phyloP scores from a whole-genome alignment of 2,113 vertebrate species.

The Rhea americana region DNA sequence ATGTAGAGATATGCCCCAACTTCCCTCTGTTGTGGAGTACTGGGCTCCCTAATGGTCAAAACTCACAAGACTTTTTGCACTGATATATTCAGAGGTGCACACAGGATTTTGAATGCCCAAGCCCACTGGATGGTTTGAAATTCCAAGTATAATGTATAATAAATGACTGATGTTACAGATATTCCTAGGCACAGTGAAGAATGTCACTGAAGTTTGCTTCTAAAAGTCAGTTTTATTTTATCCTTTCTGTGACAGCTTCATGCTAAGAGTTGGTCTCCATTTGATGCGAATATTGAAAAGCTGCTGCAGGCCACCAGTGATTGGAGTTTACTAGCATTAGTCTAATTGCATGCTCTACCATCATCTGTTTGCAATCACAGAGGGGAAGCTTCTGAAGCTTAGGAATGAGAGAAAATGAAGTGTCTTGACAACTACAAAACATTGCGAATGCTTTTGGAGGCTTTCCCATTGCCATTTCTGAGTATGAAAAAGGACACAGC shows the following conservation, averaged over 20 bases:
- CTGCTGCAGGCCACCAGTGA: constrained; percentile 64
- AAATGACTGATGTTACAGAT: constrained; percentile 14
- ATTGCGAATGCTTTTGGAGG: constrained; percentile 33
- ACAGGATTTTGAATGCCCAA: background rate
- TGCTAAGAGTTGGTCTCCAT: constrained; percentile 39
- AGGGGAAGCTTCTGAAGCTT: constrained; percentile 66
- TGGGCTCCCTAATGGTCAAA: background rate
- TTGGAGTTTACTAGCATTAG: constrained; percentile 59
- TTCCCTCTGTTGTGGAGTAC: background rate
- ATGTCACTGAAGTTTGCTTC: constrained; percentile 41
- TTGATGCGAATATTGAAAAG: constrained; percentile 51
- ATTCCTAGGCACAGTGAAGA: constrained; percentile 11
- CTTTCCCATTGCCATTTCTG: constrained; percentile 37
- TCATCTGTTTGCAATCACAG: constrained; percentile 71
- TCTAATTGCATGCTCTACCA: constrained; percentile 49
- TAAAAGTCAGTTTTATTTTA: constrained; percentile 60
- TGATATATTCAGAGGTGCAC: background rate
- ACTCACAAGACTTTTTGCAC: background rate
- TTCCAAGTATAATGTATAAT: background rate
- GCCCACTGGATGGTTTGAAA: background rate
- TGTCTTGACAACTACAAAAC: constrained; percentile 61
- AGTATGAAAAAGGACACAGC: constrained; percentile 1
- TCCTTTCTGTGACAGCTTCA: constrained; percentile 54
- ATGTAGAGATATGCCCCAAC: background rate
- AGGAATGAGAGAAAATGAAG: constrained; percentile 62